These are phyloP conservation scores for Tanypteryx hageni DNA, from an alignment of 2,888 invertebrate species.

Conservation along the genomic window DNA sequence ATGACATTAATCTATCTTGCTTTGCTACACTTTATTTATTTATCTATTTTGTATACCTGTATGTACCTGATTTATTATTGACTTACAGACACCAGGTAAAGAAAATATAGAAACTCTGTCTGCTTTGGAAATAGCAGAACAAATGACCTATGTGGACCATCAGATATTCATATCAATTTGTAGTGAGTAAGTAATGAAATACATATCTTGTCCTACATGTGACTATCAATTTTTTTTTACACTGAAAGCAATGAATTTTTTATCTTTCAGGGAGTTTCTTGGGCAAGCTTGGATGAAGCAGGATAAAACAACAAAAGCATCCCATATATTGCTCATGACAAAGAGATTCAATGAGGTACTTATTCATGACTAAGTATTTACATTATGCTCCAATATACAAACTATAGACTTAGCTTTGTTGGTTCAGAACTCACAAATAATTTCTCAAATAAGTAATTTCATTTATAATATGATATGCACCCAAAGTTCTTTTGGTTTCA, in stretches of 20 bases:
- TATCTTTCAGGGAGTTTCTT: slow-evolving; percentile 83
- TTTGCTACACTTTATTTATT: too few relatives aligned
- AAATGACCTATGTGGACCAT: slow-evolving; percentile 94
- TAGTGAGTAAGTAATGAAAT: slow-evolving; percentile 86
- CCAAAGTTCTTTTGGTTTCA: too few relatives aligned
- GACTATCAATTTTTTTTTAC: not conserved
- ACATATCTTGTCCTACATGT: not conserved
- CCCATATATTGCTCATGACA: slow-evolving; percentile 91
- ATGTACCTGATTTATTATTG: slow-evolving; percentile 39
- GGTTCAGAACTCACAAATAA: not conserved
- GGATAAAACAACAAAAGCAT: slow-evolving; percentile 88
- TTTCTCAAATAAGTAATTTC: not conserved
- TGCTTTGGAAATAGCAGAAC: slow-evolving; percentile 94
- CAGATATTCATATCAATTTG: slow-evolving; percentile 91
- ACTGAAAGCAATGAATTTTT: not conserved
- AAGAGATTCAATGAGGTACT: slow-evolving; percentile 90
- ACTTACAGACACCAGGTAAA: slow-evolving; percentile 83
- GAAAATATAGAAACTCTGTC: slow-evolving; percentile 91
- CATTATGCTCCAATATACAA: not conserved
- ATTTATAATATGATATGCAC: too few relatives aligned
- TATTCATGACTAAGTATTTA: not conserved
- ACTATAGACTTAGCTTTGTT: not conserved
- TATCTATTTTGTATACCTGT: too few relatives aligned
- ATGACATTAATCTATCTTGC: too few relatives aligned
- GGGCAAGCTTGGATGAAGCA: slow-evolving; percentile 94